phyloP scores from a whole-genome alignment of 2,113 vertebrate genomes.

The Blennius ocellaris region DNA sequence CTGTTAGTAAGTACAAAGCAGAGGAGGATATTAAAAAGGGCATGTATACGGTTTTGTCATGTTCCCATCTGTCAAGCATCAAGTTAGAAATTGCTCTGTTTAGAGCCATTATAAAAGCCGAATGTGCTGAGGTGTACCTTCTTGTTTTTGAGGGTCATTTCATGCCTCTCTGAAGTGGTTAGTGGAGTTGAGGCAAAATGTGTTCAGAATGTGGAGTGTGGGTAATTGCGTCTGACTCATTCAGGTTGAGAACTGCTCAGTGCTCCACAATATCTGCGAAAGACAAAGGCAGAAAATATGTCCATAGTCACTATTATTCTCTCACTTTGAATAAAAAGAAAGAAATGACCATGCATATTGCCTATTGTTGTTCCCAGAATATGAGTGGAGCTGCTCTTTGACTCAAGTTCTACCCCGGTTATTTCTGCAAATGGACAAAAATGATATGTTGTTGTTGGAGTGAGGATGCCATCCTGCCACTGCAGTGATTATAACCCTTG shows the following conservation, averaged over 20 bases:
- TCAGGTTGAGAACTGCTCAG: constrained; percentile 38
- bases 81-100: constrained; percentile 31
- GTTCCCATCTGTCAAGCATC: constrained; percentile 15
- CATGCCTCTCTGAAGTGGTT: constrained; percentile 22
- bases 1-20: constrained; percentile 18
- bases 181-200: constrained; percentile 11
- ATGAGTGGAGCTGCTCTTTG: constrained; percentile 2
- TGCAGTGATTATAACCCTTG: neutral
- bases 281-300: constrained; percentile 20
- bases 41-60: constrained; percentile 7
- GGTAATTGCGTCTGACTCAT: constrained; percentile 59
- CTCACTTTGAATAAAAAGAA: constrained; percentile 14
- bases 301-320: constrained; percentile 7
- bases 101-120: constrained; percentile 21
- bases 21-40: constrained; percentile 1
- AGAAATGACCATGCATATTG: constrained; percentile 14
- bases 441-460: neutral
- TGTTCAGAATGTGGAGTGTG: constrained; percentile 27
- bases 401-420: neutral
- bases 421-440: neutral
- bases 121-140: constrained; percentile 31
- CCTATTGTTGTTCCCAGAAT: constrained; percentile 3
- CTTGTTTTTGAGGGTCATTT: constrained; percentile 17
- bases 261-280: constrained; percentile 17
- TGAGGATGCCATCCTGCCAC: neutral